phyloP scores from a whole-genome alignment of 2,113 vertebrate species.

The Myodes glareolus region DNA sequence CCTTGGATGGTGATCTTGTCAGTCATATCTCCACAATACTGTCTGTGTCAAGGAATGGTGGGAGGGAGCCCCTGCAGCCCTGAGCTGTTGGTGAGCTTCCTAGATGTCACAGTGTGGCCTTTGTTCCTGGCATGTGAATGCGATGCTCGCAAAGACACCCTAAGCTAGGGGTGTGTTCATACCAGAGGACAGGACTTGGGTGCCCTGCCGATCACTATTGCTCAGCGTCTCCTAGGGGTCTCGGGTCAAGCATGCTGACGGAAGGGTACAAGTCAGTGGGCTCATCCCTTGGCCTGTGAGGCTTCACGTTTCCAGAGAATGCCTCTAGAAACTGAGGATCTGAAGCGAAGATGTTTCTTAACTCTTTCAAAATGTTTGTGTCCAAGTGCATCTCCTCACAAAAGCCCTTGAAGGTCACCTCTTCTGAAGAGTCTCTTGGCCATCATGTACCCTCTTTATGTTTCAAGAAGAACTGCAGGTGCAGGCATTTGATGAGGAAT shows the following conservation, averaged over 20 bases:
- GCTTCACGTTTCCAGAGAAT: not conserved
- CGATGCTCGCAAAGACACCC: not conserved
- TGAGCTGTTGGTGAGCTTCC: not conserved
- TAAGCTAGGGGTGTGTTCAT: not conserved
- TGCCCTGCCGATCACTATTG: not conserved
- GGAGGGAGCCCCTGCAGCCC: not conserved
- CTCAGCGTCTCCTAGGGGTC: not conserved
- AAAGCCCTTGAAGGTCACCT: not conserved
- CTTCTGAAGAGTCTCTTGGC: not conserved
- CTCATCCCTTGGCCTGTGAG: not conserved
- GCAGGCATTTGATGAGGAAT: not conserved
- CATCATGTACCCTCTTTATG: not conserved
- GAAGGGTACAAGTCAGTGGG: not conserved
- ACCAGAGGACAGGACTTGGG: not conserved
- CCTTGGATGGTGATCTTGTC: not conserved
- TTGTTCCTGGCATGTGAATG: not conserved
- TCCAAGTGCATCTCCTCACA: not conserved
- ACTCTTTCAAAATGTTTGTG: not conserved
- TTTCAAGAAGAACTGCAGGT: not conserved
- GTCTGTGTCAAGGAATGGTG: not conserved
- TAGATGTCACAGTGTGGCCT: not conserved
- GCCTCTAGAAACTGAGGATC: not conserved
- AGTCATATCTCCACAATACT: not conserved
- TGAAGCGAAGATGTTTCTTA: not conserved
- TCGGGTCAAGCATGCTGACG: rapidly evolving